Base-by-base conservation (phyloP, 2,888 invertebrate species). In the Polyommatus iphigenia region DNA sequence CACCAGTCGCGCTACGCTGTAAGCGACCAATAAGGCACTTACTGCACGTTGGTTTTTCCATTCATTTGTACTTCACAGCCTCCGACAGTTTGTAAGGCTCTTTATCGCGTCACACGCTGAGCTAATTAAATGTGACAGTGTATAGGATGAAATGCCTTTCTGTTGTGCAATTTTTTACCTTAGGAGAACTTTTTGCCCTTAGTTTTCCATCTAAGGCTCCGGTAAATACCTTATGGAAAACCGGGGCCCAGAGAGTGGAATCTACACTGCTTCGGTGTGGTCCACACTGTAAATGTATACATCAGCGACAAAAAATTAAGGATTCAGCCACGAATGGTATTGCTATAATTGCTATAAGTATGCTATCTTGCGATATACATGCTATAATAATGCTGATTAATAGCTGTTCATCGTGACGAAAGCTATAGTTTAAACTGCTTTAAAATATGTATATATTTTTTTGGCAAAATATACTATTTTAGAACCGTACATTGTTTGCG, bases 41-140 rank as follows among this genome's bases (percentile, higher is more conserved):
- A 71, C 78, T 79, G 71, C 78, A 79, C 76, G 78, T 79, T 62
- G 50, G 32, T 57, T 77, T 77, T 78, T 77, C 78, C 78, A 78
- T 76, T 71, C 57, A 77, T 75, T 73, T 50, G n/a, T 36, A 54
- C 50, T 54, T 75, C 75, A 75, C 29, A 75, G 50, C 20, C 24
- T 50, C 73, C 73, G 36, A 29, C 72, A 50, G 46, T 41, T 72
- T 72, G 72, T 75, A 75, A 50, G 73, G 73, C 3, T 54, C 50
- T 75, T 75, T 75, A 75, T 75, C 75, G 15, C 50, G 75, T 75
- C 24, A 73, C 73, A 46, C 46, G 15, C 29, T 67, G 15, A 75
- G 46, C 24, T 75, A 50, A 75, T 75, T 75, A 50, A 75, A 50
- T 75, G 50, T 67, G 67, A 67, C 29, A 67, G 15, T 67, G 67